Evolutionary conservation across 2,113 vertebrate species (phyloP), one percentile per base, ranked within the genome.

Genomic region (Gasterosteus nipponicus): DNA sequence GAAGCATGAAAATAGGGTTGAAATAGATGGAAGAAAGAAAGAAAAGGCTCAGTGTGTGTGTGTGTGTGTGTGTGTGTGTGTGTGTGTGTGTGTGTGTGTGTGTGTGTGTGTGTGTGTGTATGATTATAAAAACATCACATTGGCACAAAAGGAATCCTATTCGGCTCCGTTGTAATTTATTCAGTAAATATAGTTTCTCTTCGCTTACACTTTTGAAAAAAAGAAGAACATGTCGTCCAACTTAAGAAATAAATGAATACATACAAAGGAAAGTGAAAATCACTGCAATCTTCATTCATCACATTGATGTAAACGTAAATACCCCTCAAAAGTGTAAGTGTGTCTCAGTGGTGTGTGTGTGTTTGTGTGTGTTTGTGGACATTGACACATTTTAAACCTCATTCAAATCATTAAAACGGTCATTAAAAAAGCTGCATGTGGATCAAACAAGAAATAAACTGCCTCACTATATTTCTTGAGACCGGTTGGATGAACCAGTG

Each of bases 351-450:
- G 19, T 12, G 33, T 33, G 33, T 33, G 66, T 6, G 3, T 68
- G 54, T 57, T 47, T 56, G 41, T 71, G 41, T 65, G 18, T 15
- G 16, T 39, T 26, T 69, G 53, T 53, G 57, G 58, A 49, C 42
- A 53, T 14, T 61, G 53, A 60, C 7, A 69, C 71, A 71, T 26
- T 66, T 67, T 44, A 39, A 65, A 85, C 68, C 38, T 61, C 53
- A 58, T 75, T 82, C 22, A 62, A 69, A 51, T 31, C 49, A 39
- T n/a, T 47, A 44, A 29, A 26, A 63, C 10, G 16, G 44, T 60
- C 60, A 60, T 64, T 58, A 16, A 64, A 39, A 81, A 63, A 57
- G 44, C 51, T 19, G 44, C 69, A 83, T 58, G 18, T 58, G 72
- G 31, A 62, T 76, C 15, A 62, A 69, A 73, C 66, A 54, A 75